Conservation (phyloP, 2,797 vertebrate species). For the Pelodytes ibericus region DNA sequence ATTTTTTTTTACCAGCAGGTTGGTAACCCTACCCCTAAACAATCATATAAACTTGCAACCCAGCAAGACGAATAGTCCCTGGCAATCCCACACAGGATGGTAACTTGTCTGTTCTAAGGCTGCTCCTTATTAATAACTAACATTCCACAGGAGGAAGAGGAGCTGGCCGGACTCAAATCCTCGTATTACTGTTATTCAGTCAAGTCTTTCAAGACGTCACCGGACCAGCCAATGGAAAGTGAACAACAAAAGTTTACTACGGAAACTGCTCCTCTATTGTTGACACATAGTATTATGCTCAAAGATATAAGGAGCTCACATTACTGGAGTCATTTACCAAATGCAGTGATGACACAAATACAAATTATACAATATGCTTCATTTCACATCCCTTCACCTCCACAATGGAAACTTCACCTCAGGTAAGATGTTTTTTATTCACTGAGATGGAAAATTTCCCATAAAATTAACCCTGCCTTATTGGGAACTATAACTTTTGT, state of each 20-base stretch:
- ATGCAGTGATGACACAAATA: neutral
- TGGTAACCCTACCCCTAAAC: too few relatives aligned
- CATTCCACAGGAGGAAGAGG: neutral
- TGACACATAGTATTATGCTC: constrained; percentile 24
- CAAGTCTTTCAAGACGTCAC: constrained; percentile 40
- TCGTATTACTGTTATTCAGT: constrained; percentile 48
- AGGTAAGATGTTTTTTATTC: neutral
- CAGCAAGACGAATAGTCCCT: too few relatives aligned
- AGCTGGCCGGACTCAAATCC: constrained; percentile 12
- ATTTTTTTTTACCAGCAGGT: too few relatives aligned
- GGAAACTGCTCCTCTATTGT: constrained; percentile 23
- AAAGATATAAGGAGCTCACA: constrained; percentile 9
- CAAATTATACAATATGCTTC: neutral
- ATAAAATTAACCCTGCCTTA: neutral
- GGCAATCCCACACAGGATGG: too few relatives aligned
- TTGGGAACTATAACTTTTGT: neutral
- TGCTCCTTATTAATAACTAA: neutral
- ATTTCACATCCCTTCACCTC: neutral
- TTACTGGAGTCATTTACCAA: constrained; percentile 31
- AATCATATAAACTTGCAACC: too few relatives aligned
- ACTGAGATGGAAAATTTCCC: neutral
- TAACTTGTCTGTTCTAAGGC: neutral
- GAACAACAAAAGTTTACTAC: constrained; percentile 43
- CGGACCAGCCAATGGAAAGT: constrained; percentile 46
- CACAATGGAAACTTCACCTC: neutral